These are phyloP conservation scores for Pocillopora verrucosa DNA, from an alignment of 64 coral and sea anemone genomes.

Conservation along the genomic window DNA sequence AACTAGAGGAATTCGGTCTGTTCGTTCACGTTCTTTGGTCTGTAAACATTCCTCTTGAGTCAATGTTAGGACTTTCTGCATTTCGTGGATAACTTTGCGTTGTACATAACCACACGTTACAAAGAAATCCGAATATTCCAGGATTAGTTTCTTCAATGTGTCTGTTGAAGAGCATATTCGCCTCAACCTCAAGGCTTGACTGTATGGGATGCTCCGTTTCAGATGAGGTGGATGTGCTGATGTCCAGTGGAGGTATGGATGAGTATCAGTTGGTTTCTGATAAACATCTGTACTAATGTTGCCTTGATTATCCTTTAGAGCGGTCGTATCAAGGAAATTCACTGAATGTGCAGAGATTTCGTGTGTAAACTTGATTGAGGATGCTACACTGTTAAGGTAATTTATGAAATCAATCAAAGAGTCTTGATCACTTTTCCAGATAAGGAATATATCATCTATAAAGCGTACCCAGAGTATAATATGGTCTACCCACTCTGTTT, in stretches of 20 bases:
- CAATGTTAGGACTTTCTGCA: too few species aligned
- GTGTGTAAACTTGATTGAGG: slow-evolving; percentile 7
- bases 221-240: slow-evolving; percentile 21
- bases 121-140: too few species aligned
- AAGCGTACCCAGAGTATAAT: background rate
- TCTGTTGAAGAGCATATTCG: slow-evolving; percentile 14
- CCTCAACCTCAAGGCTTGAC: slow-evolving; percentile 8
- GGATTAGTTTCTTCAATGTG: background rate
- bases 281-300: slow-evolving; percentile 31
- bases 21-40: too few species aligned
- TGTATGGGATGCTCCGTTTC: slow-evolving; percentile 33
- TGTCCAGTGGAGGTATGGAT: slow-evolving; percentile 5
- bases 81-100: too few species aligned
- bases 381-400: slow-evolving; percentile 13
- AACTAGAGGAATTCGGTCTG: too few species aligned
- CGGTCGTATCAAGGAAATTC: slow-evolving; percentile 11
- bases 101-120: too few species aligned
- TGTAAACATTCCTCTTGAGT: too few species aligned
- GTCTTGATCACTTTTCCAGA: slow-evolving; percentile 22
- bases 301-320: background rate
- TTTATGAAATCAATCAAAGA: background rate
- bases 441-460: background rate
- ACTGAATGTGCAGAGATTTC: background rate
- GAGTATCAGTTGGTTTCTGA: slow-evolving; percentile 39
- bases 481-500: slow-evolving; percentile 33